These are phyloP conservation scores for Helicoverpa armigera DNA, from an alignment of 1,140 invertebrate genomes.

Conservation along the genomic window DNA sequence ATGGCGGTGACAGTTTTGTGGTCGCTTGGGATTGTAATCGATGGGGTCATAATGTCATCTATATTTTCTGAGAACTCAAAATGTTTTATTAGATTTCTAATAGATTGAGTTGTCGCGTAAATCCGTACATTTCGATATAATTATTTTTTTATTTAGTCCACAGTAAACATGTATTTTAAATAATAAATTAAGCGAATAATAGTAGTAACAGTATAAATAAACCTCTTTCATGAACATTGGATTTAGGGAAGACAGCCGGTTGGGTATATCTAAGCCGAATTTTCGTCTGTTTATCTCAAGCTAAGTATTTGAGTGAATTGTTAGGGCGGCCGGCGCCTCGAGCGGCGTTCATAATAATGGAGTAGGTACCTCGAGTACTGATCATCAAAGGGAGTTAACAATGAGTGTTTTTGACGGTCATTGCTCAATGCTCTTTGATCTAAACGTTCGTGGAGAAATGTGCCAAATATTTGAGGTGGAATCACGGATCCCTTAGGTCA, in stretches of 20 bases:
- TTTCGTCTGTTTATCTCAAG: conserved; percentile 48
- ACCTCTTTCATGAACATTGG: conserved; percentile 28
- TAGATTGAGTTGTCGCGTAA: not conserved
- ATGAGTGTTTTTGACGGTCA: conserved; percentile 66
- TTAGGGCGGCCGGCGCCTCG: conserved; percentile 47
- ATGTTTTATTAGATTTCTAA: not conserved
- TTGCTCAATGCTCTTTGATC: conserved; percentile 69
- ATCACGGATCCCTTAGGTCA: conserved; percentile 45
- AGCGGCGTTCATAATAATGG: conserved; percentile 52
- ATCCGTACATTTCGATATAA: no score
- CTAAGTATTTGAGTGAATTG: conserved; percentile 52
- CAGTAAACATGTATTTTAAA: not conserved
- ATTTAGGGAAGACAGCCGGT: conserved; percentile 12
- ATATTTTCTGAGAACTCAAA: not conserved
- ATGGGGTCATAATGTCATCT: not conserved
- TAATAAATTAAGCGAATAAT: conserved; percentile 24
- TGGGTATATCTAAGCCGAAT: conserved; percentile 39
- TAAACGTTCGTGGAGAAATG: conserved; percentile 51
- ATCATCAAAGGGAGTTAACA: conserved; percentile 67
- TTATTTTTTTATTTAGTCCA: no score
- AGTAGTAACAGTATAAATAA: conserved; percentile 30
- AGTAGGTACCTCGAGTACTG: conserved; percentile 50
- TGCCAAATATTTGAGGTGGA: conserved; percentile 56
- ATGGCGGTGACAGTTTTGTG: not conserved
- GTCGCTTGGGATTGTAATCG: not conserved